These are phyloP conservation scores for Trematocara zebra DNA, from an alignment of 2,113 vertebrate genomes.

Conservation along the genomic window DNA sequence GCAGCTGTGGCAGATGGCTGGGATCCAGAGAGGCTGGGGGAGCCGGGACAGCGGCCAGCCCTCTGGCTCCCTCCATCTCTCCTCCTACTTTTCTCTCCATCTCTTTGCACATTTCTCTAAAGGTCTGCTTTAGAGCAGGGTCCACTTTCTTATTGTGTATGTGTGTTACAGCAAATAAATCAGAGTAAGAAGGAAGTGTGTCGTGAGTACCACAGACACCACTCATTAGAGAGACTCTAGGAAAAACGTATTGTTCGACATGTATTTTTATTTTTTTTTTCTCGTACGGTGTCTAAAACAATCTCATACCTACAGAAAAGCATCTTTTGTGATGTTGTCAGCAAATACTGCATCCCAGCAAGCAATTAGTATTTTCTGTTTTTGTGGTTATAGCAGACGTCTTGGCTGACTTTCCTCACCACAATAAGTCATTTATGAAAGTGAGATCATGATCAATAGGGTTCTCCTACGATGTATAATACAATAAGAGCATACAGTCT, in stretches of 20 bases:
- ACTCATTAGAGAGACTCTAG: constrained; percentile 11
- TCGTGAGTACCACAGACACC: not conserved
- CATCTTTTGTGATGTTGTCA: constrained; percentile 27
- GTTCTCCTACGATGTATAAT: not conserved
- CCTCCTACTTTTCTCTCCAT: constrained; percentile 49
- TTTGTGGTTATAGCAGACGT: constrained; percentile 8
- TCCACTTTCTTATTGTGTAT: constrained; percentile 7
- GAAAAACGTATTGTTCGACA: not conserved
- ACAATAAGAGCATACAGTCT: not conserved
- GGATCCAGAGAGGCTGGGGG: constrained; percentile 82
- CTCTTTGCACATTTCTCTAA: constrained; percentile 6
- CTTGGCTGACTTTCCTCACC: constrained; percentile 3
- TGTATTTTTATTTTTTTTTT: not conserved
- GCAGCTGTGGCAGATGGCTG: constrained; percentile 95
- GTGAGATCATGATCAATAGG: constrained; percentile 30
- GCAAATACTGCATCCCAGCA: not conserved
- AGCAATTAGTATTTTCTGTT: constrained; percentile 33
- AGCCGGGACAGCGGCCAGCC: constrained; percentile 81
- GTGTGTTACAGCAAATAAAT: not conserved
- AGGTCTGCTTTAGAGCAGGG: constrained; percentile 14
- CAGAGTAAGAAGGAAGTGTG: not conserved
- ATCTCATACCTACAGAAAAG: not conserved
- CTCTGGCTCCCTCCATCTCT: constrained; percentile 71
- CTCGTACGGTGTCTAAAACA: not conserved
- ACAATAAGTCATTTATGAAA: constrained; percentile 10